A percentile compares a stretch with the other conserved stretches of the same genome.
phyloP scores from a whole-genome alignment of 2,113 vertebrate genomes.

The Phodopus roborovskii region DNA sequence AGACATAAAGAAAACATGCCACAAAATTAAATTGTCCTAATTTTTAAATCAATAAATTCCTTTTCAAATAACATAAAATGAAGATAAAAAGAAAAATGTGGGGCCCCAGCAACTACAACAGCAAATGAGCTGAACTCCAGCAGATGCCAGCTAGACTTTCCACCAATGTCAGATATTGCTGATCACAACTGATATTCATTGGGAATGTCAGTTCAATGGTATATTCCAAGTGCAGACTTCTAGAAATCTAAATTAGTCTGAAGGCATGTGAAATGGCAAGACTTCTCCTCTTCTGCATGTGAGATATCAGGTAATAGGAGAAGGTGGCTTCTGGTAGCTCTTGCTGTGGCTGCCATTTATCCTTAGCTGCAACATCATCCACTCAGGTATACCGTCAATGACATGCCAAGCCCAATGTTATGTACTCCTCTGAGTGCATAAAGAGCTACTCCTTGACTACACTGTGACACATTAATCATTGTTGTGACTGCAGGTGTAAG shows the following conservation, averaged over 20 bases:
- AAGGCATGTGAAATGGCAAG: not conserved
- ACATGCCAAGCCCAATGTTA: not conserved
- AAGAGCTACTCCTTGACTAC: not conserved
- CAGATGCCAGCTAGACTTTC: not conserved
- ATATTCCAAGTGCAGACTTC: not conserved
- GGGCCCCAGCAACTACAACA: not conserved
- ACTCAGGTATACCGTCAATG: not conserved
- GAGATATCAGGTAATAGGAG: not conserved
- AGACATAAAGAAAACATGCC: conserved; percentile 82
- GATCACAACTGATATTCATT: not conserved
- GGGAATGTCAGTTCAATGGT: not conserved
- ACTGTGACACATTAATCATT: not conserved
- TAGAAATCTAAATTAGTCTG: not conserved
- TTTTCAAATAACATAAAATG: conserved; percentile 74
- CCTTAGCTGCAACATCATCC: not conserved
- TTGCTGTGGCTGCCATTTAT: not conserved
- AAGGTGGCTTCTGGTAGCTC: not conserved
- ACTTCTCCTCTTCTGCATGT: not conserved
- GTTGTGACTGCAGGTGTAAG: not conserved
- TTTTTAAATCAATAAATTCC: conserved; percentile 81
- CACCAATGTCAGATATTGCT: not conserved
- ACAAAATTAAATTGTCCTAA: conserved; percentile 83
- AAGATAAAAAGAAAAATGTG: conserved; percentile 55
- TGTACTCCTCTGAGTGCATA: not conserved
- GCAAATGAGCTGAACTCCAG: conserved; percentile 9